These are phyloP conservation scores for Conistra vaccinii DNA, from an alignment of 2,888 invertebrate genomes.

Conservation along the genomic window DNA sequence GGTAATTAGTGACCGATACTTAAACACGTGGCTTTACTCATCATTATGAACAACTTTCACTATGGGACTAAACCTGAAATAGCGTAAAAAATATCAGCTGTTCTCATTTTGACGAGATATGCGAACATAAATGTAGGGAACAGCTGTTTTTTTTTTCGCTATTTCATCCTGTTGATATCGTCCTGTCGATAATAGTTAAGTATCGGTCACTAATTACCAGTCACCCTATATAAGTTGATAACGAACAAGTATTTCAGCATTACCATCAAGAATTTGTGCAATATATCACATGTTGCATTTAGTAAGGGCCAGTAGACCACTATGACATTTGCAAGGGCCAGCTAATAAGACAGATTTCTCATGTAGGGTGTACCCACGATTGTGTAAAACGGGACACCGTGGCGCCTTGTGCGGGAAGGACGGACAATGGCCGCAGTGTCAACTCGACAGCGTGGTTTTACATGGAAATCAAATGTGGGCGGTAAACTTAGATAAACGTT, in stretches of 20 bases:
- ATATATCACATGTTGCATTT: slow-evolving; percentile 68
- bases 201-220: too few relatives aligned
- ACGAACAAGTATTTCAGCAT: slow-evolving; percentile 53
- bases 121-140: too few relatives aligned
- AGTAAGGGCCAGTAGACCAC: slow-evolving; percentile 65
- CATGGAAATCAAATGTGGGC: slow-evolving; percentile 68
- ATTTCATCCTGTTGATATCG: too few relatives aligned
- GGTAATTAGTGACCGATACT: too few relatives aligned
- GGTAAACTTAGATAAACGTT: slow-evolving; percentile 29
- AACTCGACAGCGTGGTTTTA: slow-evolving; percentile 67
- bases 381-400: slow-evolving; percentile 77
- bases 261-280: slow-evolving; percentile 61
- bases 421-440: slow-evolving; percentile 81
- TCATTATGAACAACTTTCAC: too few relatives aligned
- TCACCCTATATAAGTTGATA: slow-evolving; percentile 42
- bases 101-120: too few relatives aligned
- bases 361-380: slow-evolving; percentile 77
- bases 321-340: slow-evolving; percentile 80
- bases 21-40: too few relatives aligned
- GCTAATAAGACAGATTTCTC: slow-evolving; percentile 86
- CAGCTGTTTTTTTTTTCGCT: too few relatives aligned
- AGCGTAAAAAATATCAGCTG: too few relatives aligned
- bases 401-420: slow-evolving; percentile 80
- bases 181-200: too few relatives aligned
- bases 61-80: too few relatives aligned